Evolutionary conservation across 2,797 vertebrate genomes (phyloP), one percentile per base, ranked within the genome.

Genomic region (Lagocephalus sceleratus): DNA sequence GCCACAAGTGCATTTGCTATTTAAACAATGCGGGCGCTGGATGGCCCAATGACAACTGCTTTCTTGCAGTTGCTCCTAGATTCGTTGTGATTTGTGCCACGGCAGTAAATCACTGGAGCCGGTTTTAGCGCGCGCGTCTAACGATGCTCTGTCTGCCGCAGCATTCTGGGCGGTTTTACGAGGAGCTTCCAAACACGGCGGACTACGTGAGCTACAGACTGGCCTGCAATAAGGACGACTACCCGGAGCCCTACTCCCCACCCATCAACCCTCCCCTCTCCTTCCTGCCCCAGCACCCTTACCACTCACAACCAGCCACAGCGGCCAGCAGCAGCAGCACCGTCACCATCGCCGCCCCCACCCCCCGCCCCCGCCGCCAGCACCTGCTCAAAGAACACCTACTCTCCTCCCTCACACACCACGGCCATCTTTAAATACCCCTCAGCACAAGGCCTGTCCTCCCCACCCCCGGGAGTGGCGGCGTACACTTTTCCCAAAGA

Each of bases 201-300:
- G 91, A 93, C 86, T 93, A 93, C 40, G 90, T 94, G 87, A 95
- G 86, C 84, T 90, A 89, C 84, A 90, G 84, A 54, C 86, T 92
- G 78, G 81, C 89, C 40, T 91, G 87, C 46, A 90, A 91, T 84
- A 91, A 91, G 67, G 89, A 94, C 57, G 91, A 93, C 71, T 91
- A 88, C 63, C 87, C 92, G 39, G 91, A 92, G 75, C 85, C 87
- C 59, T 92, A 91, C 78, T 92, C 92, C 65, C 90, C 92, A 46
- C 89, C 88, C 42, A 85, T 90, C 81, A 90, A 87, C 59, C 83
- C 85, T 25, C 90, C 92, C 2, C 66, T 91, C 48, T 85, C 90
- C 15, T 94, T 92, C 57, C 84, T 93, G 67, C 90, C 91, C 5
- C 93, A 92, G 58, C 89, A 93, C 10, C 90, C 91, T n/a, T 92